A percentile compares a stretch with the other conserved stretches of the same genome.
Evolutionary conservation across 2,113 vertebrate species (phyloP).

Genomic region (Mungos mungo): DNA sequence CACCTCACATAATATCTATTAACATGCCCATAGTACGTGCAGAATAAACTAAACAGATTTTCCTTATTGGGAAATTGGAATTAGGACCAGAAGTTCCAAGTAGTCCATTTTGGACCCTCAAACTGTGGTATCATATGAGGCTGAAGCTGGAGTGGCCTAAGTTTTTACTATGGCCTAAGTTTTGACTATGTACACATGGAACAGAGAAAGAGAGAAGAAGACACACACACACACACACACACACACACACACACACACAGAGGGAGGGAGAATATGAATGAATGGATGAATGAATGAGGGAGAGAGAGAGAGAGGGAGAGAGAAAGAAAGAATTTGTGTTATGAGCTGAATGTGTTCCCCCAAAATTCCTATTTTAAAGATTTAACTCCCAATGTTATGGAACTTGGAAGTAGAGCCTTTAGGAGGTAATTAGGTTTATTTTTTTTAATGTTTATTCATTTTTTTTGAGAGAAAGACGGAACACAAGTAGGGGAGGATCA

Average conservation of each 20-base stretch:
- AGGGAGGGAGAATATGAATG: no score
- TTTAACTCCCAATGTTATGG: not conserved
- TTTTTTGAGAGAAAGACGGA: no score
- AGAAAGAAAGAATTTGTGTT: not conserved
- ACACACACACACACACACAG: no score
- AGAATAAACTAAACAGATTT: not conserved
- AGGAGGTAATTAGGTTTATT: not conserved
- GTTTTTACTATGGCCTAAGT: not conserved
- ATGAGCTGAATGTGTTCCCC: not conserved
- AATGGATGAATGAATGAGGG: not conserved
- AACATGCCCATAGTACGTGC: not conserved
- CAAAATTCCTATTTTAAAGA: not conserved
- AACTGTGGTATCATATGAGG: not conserved
- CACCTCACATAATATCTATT: not conserved
- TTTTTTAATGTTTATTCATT: no score
- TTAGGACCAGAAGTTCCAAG: not conserved
- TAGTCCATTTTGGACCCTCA: not conserved
- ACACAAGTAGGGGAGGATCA: no score
- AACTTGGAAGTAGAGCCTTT: not conserved
- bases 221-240: no score
- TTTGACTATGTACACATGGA: not conserved
- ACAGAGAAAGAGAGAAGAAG: not conserved
- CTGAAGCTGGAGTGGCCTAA: not conserved
- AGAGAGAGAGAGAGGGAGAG: not conserved
- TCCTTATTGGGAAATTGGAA: not conserved